Evolutionary conservation across 2,797 vertebrate species (phyloP).

Genomic region (Dicrostonyx torquatus): DNA sequence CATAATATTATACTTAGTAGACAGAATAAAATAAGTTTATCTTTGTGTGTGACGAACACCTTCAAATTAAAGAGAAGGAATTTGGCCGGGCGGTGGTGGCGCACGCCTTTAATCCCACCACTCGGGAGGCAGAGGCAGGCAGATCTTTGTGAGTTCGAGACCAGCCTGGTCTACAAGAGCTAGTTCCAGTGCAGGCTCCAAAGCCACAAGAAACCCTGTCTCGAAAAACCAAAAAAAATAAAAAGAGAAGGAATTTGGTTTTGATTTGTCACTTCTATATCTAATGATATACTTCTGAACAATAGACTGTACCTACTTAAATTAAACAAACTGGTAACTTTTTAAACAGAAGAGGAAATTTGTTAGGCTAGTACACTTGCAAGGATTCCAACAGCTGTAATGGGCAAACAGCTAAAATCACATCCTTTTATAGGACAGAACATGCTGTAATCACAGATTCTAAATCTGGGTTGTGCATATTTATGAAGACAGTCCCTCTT

Average conservation of each 20-base stretch:
- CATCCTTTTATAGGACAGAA: neutral
- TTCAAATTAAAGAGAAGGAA: constrained; percentile 14
- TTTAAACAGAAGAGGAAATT: constrained; percentile 47
- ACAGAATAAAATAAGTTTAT: constrained; percentile 10
- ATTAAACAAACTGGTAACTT: neutral
- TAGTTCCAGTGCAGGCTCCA: no score
- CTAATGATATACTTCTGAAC: neutral
- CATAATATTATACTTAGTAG: neutral
- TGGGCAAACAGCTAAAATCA: constrained; percentile 13
- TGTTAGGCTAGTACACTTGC: constrained; percentile 67
- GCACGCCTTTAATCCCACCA: no score
- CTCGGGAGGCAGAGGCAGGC: no score
- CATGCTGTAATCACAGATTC: neutral
- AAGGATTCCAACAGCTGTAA: constrained; percentile 24
- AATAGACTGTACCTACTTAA: constrained; percentile 40
- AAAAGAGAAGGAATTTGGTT: neutral
- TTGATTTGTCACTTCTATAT: constrained; percentile 23
- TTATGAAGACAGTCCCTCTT: neutral
- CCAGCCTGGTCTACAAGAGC: no score
- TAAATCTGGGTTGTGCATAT: neutral
- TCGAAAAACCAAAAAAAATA: no score
- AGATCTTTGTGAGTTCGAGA: no score
- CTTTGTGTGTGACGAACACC: neutral
- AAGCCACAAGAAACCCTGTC: no score
- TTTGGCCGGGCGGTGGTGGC: no score